Evolutionary conservation across 2,113 vertebrate species (phyloP).

Genomic region (Coregonus clupeaformis): DNA sequence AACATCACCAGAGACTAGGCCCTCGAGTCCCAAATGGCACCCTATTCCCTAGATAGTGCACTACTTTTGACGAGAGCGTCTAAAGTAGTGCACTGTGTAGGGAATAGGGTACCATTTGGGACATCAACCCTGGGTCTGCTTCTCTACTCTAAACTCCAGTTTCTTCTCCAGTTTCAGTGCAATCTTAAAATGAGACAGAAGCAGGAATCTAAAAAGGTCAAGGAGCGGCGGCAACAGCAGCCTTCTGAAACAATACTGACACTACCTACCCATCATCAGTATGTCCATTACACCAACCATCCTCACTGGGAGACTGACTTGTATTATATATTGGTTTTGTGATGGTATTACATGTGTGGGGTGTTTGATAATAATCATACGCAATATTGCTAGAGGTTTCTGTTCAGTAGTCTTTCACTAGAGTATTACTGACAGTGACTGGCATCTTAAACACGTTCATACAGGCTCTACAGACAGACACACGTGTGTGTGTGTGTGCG

Average conservation of each 20-base stretch:
- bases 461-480: constrained; percentile 16
- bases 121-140: too few relatives aligned
- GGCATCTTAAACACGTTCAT: constrained; percentile 22
- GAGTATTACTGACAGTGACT: constrained; percentile 32
- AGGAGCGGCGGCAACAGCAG: not conserved
- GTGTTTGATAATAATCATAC: not conserved
- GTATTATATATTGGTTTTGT: too few relatives aligned
- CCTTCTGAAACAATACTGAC: not conserved
- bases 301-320: too few relatives aligned
- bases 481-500: constrained; percentile 1
- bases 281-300: not conserved
- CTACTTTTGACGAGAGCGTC: too few relatives aligned
- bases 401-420: constrained; percentile 59
- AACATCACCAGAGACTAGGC: too few relatives aligned
- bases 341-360: too few relatives aligned
- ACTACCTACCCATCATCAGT: too few relatives aligned
- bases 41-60: not conserved
- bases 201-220: not conserved
- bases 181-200: constrained; percentile 28
- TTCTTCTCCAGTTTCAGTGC: constrained; percentile 48
- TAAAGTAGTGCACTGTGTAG: too few relatives aligned
- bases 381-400: not conserved
- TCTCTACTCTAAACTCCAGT: constrained; percentile 2
- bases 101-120: too few relatives aligned
- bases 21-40: not conserved